Evolutionary conservation across 2,113 vertebrate genomes (phyloP).

Genomic region (Drymodes brunneopygia): DNA sequence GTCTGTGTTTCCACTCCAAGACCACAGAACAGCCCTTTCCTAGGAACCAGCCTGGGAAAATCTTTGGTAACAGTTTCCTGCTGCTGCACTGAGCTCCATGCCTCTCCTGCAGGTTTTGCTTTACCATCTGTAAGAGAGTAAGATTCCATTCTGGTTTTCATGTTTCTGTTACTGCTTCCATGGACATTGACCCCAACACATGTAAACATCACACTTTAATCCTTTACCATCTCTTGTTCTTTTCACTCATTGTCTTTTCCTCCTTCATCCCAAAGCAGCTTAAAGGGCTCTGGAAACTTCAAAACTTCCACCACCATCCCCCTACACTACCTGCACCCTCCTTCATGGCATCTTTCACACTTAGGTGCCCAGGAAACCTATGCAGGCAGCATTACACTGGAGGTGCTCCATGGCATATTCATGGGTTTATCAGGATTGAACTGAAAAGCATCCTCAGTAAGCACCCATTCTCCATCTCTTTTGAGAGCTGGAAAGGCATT

Average conservation of each 20-base stretch:
- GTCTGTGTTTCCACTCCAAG: neutral
- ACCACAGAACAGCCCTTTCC: neutral
- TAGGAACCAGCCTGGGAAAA: neutral
- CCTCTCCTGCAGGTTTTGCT: neutral
- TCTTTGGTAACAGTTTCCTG: neutral
- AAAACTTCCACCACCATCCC: neutral
- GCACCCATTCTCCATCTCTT: neutral
- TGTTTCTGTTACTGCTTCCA: neutral
- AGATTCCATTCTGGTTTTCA: neutral
- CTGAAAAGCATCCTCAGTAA: neutral
- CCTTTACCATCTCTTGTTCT: neutral
- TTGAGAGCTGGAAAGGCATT: neutral
- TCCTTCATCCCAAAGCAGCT: neutral
- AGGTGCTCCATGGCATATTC: neutral
- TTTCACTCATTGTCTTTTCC: neutral
- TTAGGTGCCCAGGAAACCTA: neutral
- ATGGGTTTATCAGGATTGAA: rapidly evolving
- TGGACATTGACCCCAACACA: neutral
- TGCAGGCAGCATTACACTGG: neutral
- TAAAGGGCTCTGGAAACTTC: neutral
- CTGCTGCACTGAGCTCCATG: neutral
- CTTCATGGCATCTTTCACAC: neutral
- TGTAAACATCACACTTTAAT: neutral
- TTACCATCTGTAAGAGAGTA: neutral
- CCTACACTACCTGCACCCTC: neutral